Evolutionary conservation across 2,113 vertebrate species (phyloP), one percentile per base, ranked within the genome.

Genomic region (Willisornis vidua): DNA sequence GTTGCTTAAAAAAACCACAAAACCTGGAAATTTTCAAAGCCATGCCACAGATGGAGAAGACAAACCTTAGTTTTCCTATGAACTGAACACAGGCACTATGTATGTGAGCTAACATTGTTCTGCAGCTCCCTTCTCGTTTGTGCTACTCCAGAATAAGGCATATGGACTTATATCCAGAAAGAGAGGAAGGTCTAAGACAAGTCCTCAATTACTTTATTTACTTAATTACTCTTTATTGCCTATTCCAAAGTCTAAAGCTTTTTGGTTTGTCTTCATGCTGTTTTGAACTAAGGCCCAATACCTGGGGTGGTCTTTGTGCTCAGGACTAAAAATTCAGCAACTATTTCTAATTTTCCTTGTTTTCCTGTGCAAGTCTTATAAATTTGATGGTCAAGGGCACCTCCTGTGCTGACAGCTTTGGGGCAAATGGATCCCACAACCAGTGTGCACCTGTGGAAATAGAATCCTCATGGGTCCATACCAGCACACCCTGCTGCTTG

Each of bases 101-200:
- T 4, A 22, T 3, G 4, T 13, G 39, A 37, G 14, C 46, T 46
- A 78, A 58, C 0, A 1, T 16, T 39, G 12, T 61, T 26, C 61
- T 68, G 62, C 45, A 93, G 54, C 22, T 76, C 25, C 59, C 37
- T 65, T 28, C 66, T 87, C 29, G 19, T 52, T 37, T 28, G 14
- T 55, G 28, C 29, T 46, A 41, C 33, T 74, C 29, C 26, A 39
- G 24, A 31, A 33, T 37, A 74, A 80, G 59, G 22, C 28, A 6
- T 6, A 37, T 3, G 23, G 51, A 8, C 24, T 59, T 39, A 37
- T 3, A 12, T 19, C 20, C 71, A 54, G 54, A 61, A 70, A 86
- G 41, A 63, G 5, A 8, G 28, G 79, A 67, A 51, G 24, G 14
- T 29, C 52, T 26, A 54, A 51, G 45, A 48, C 46, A 87, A 57